Evolutionary conservation across 2,888 invertebrate genomes (phyloP).

Genomic region (Boloria selene): DNA sequence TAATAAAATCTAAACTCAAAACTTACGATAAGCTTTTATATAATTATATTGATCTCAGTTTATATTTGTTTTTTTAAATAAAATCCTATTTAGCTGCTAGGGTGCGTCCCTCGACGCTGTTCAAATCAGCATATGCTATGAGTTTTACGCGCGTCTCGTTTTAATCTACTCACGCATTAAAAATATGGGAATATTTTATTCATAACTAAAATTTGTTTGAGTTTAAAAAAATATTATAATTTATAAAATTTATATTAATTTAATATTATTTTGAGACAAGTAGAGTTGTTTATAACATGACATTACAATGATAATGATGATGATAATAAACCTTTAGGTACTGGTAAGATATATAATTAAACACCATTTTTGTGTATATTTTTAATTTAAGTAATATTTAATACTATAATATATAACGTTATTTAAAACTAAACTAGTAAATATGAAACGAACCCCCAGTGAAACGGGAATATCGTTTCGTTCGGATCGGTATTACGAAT

Average conservation of each 20-base stretch:
- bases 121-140: slow-evolving; percentile 65
- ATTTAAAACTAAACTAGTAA: no score
- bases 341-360: no score
- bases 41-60: slow-evolving; percentile 6
- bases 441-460: no score
- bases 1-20: background rate
- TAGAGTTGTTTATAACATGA: no score
- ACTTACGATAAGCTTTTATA: background rate
- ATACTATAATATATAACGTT: no score
- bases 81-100: slow-evolving; percentile 55
- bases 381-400: no score
- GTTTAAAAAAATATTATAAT: background rate
- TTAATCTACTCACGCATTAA: slow-evolving; percentile 59
- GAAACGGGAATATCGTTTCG: no score
- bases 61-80: slow-evolving; percentile 45
- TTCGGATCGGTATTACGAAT: no score
- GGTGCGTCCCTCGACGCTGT: slow-evolving; percentile 47
- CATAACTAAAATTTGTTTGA: background rate
- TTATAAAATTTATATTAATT: no score
- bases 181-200: slow-evolving; percentile 21
- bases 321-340: no score
- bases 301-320: no score
- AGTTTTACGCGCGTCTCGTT: slow-evolving; percentile 72
- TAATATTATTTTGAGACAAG: background rate
- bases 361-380: no score